Base-by-base conservation (phyloP, 2,797 vertebrate species). In the Aselliscus stoliczkanus region DNA sequence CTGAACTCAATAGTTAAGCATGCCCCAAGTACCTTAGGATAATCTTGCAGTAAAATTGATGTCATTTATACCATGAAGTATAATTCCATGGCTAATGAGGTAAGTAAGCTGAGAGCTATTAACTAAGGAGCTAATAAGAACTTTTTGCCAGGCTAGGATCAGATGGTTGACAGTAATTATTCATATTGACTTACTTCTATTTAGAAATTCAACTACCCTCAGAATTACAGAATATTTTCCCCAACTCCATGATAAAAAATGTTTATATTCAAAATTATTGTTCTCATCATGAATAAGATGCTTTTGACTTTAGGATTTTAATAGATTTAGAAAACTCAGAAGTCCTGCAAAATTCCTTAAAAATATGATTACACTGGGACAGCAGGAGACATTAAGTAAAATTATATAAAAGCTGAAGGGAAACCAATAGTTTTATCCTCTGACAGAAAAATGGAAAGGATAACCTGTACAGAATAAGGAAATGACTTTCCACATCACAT, bases 311-410 rank as follows among this genome's bases (percentile, higher is more conserved):
- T 44, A 85, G 34, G 82, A 67, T 88, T 80, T 82, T 86, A 93
- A 94, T 64, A 67, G 58, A 96, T 75, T 72, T 81, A 65, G 34
- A 95, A 94, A 65, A 94, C 58, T 83, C 39, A 90, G 65, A 96
- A 67, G 72, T 90, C 39, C 34, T 82, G 17, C 31, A 96, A 89
- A 92, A 95, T 79, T 92, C 31, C 50, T 95, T 91, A 69, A 76
- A 97, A 92, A 93, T 80, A 75, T 69, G 50, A 90, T 65, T n/a
- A 75, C 47, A 93, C 11, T 92, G 27, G 39, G 31, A 83, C 15
- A 54, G 34, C 69, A 92, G 58, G 47, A 92, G 65, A 90, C 73
- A 93, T 31, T 87, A 86, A 84, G 37, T 52, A 73, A 96, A 88
- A 42, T 58, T 70, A 91, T 18, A 64, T 77, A 90, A 96, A 95